Evolutionary conservation across 2,113 vertebrate genomes (phyloP).

Genomic region (Mirounga angustirostris): DNA sequence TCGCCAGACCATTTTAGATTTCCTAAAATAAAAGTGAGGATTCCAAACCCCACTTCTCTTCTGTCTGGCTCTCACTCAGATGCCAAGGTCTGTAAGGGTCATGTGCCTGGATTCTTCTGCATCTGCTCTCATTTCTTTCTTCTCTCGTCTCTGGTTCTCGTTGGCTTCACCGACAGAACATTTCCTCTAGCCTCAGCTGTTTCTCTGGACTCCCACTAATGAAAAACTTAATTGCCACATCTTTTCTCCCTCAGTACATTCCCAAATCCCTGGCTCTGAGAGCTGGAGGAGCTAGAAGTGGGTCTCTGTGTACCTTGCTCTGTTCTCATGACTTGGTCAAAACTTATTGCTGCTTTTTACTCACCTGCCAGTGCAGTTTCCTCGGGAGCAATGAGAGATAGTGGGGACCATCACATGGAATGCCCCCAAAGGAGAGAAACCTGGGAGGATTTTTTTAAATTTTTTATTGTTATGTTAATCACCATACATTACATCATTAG

Average conservation of each 20-base stretch:
- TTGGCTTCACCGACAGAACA: background rate
- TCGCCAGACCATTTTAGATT: conserved; percentile 76
- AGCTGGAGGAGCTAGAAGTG: background rate
- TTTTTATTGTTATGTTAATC: too few species aligned
- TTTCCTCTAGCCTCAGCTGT: background rate
- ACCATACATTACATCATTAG: too few species aligned
- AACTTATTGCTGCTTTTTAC: background rate
- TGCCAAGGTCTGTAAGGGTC: background rate
- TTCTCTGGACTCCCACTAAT: background rate
- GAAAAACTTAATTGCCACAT: background rate
- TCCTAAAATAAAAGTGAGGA: conserved; percentile 81
- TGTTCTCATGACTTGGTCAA: background rate
- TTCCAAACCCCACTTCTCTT: conserved; percentile 17
- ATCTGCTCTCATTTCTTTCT: background rate
- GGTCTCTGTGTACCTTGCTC: background rate
- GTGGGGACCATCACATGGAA: background rate
- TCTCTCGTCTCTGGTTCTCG: background rate
- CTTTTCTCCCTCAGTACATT: background rate
- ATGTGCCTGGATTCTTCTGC: background rate
- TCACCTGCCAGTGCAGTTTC: background rate
- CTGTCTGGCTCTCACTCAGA: conserved; percentile 38
- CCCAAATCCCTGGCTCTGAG: background rate
- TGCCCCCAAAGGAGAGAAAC: background rate
- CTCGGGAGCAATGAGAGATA: background rate
- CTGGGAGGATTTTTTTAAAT: background rate